Evolutionary conservation across 2,888 invertebrate genomes (phyloP).

Genomic region (Frankliniella fusca): DNA sequence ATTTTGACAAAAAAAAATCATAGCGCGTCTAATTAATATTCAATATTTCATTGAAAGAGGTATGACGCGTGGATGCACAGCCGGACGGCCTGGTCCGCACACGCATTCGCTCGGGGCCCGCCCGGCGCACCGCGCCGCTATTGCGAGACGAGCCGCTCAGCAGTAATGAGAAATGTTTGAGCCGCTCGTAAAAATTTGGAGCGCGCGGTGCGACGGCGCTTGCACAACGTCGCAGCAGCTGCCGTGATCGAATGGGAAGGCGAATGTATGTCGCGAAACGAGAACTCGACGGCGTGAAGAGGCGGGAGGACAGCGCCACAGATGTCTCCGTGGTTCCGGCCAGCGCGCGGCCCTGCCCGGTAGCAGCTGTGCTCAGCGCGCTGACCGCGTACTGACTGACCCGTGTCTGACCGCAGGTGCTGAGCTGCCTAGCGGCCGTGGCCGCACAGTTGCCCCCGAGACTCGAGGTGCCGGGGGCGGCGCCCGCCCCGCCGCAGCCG

Average conservation of each 20-base stretch:
- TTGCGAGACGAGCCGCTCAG: too few relatives aligned
- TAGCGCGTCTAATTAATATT: too few relatives aligned
- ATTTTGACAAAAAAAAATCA: too few relatives aligned
- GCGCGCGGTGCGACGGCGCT: too few relatives aligned
- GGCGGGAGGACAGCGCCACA: not conserved
- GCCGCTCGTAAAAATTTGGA: too few relatives aligned
- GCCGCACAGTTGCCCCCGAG: constrained; percentile 59
- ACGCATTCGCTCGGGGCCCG: too few relatives aligned
- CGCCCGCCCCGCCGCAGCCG: constrained; percentile 46
- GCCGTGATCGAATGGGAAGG: not conserved
- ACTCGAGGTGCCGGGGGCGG: constrained; percentile 58
- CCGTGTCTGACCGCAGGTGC: not conserved
- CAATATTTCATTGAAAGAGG: too few relatives aligned
- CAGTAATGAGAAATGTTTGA: too few relatives aligned
- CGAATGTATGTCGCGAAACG: not conserved
- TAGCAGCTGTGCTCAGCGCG: not conserved
- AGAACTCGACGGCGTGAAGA: not conserved
- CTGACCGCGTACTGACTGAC: not conserved
- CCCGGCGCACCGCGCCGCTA: too few relatives aligned
- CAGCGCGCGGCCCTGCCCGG: not conserved
- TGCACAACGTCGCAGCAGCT: not conserved
- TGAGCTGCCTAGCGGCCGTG: constrained; percentile 37
- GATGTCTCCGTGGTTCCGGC: not conserved
- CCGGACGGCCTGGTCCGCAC: too few relatives aligned
- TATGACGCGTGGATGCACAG: too few relatives aligned